Evolutionary conservation across 2,113 vertebrate species (phyloP), one percentile per base, ranked within the genome.

Genomic region (Centrocercus urophasianus): DNA sequence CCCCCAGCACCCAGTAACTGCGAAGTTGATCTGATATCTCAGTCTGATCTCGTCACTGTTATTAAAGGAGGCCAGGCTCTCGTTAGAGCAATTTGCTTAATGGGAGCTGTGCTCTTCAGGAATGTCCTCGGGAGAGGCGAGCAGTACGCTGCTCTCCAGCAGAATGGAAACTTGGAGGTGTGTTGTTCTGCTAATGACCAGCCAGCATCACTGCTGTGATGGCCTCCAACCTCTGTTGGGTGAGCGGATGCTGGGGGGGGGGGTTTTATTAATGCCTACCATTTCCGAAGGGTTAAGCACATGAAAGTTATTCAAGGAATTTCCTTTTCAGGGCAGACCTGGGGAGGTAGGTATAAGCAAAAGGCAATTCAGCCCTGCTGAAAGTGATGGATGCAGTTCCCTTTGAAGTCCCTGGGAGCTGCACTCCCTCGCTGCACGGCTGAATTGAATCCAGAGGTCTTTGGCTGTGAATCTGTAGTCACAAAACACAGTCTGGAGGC

Each of bases 61-160:
- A 91, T 52, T 95, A 91, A 91, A 91, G 81, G 93, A 96, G 92
- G 73, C 82, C 40, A n/a, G 82, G 78, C 91, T 97, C 97, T 97
- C 19, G 21, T 96, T 94, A 92, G 95, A 97, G 95, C 93, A 96
- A 93, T 98, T 97, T 97, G 90, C 57, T 82, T 97, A 97, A 97
- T 97, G 96, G 94, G 96, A 88, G 93, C 95, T 69, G 83, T 69
- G 71, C 84, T 95, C 81, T 90, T 95, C 20, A 66, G 94, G 96
- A 97, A 90, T 92, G 18, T 95, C 73, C 95, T 96, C 36, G 4
- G 79, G 57, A 96, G 93, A 93, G 93, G 54, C 61, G 93, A 92
- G 87, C 77, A 93, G 93, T 57, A 45, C 14, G 5, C 82, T 52
- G 71, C 84, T 97, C 96, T 92, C 45, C 83, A 94, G 86, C 93